These are phyloP conservation scores for Elmis aenea DNA, from an alignment of 2,888 invertebrate genomes.

Conservation along the genomic window DNA sequence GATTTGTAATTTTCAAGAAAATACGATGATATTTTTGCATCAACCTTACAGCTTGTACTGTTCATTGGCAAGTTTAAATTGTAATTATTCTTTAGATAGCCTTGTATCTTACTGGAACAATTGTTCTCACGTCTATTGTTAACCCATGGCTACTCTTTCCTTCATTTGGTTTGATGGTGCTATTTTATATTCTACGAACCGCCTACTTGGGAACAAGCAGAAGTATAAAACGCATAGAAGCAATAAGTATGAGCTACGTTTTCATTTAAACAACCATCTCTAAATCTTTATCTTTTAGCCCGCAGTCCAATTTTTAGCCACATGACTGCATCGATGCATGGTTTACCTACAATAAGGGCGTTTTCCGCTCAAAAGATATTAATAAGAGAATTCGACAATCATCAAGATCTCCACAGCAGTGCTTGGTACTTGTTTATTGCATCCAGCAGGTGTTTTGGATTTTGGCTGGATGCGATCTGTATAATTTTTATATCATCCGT, in stretches of 20 bases:
- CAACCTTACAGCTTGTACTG: too few relatives aligned
- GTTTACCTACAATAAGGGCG: conserved; percentile 67
- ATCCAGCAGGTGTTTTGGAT: conserved; percentile 61
- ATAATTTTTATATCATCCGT: conserved; percentile 57
- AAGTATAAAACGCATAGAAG: conserved; percentile 64
- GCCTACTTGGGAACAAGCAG: conserved; percentile 45
- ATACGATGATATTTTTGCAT: too few relatives aligned
- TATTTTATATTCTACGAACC: conserved; percentile 49
- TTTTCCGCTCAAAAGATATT: conserved; percentile 59
- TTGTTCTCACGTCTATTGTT: conserved; percentile 64
- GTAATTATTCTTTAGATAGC: conserved; percentile 29
- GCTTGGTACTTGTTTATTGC: conserved; percentile 62
- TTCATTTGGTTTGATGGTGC: conserved; percentile 54
- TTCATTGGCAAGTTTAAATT: too few relatives aligned
- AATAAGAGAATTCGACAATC: conserved; percentile 54
- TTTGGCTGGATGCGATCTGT: conserved; percentile 61
- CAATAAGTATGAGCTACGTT: conserved; percentile 61
- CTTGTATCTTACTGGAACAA: conserved; percentile 59
- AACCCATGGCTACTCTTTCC: conserved; percentile 64
- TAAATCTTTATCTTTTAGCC: too few relatives aligned
- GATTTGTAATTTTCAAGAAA: too few relatives aligned
- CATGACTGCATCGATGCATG: conserved; percentile 65
- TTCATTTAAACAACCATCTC: too few relatives aligned
- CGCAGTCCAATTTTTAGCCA: conserved; percentile 71
- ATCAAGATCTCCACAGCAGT: conserved; percentile 60